These are phyloP conservation scores for Cranoglanis bouderius DNA, from an alignment of 2,113 vertebrate species.

Conservation along the genomic window DNA sequence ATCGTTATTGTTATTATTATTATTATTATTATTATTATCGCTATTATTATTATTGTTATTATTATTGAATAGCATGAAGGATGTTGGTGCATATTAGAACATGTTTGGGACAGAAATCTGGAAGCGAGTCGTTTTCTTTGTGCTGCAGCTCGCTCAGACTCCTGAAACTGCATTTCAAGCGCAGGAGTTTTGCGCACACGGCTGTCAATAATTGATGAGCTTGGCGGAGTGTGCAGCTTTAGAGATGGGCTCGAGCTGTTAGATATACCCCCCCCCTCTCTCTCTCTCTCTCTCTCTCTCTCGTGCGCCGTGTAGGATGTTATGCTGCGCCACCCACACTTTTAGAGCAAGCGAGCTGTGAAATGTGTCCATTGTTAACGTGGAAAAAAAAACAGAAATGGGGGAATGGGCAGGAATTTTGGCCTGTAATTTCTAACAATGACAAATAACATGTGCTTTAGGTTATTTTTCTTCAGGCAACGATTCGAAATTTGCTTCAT, in stretches of 20 bases:
- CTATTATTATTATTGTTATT: not conserved
- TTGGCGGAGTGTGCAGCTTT: conserved; percentile 31
- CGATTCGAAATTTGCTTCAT: not conserved
- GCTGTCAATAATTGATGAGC: conserved; percentile 42
- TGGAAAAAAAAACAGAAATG: conserved; percentile 76
- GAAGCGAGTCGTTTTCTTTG: not conserved
- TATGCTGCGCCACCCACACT: conserved; percentile 83
- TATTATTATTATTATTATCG: not conserved
- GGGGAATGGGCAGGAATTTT: conserved; percentile 81
- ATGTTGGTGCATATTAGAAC: not conserved
- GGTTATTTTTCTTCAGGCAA: not conserved
- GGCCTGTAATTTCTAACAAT: conserved; percentile 84
- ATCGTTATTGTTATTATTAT: not conserved
- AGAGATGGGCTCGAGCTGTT: conserved; percentile 33
- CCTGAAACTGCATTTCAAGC: conserved; percentile 37
- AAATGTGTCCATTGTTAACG: conserved; percentile 92
- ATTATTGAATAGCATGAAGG: not conserved
- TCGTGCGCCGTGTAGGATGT: conserved; percentile 71
- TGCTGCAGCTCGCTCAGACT: not conserved
- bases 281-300: conserved; percentile 51
- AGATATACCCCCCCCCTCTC: conserved; percentile 27
- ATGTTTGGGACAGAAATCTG: conserved; percentile 67
- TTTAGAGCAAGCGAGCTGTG: conserved; percentile 86
- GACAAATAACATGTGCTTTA: conserved; percentile 2
- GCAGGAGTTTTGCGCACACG: conserved; percentile 16